Percentiles rank a stretch among this genome's conserved stretches.
These are phyloP conservation scores for Ia io DNA, from an alignment of 2,113 vertebrate species.

Conservation along the genomic window DNA sequence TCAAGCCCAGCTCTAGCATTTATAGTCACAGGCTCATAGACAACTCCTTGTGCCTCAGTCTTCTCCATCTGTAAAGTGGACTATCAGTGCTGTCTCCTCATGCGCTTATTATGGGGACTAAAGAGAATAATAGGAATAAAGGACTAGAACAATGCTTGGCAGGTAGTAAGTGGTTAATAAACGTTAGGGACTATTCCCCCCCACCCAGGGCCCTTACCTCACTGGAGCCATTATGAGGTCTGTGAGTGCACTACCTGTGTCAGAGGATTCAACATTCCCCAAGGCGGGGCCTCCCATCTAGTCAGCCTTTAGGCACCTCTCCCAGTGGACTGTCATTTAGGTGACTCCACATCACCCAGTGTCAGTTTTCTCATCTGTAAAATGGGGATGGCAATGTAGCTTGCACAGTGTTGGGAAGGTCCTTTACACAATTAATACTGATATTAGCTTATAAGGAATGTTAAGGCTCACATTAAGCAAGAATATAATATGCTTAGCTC, in stretches of 20 bases:
- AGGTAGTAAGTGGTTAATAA: not conserved
- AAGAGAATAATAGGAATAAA: not conserved
- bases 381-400: not conserved
- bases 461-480: not conserved
- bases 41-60: not conserved
- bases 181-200: rapidly evolving
- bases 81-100: not conserved
- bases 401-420: not conserved
- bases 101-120: not conserved
- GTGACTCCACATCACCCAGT: not conserved
- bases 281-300: rapidly evolving
- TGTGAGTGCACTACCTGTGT: rapidly evolving
- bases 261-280: rapidly evolving
- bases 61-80: not conserved
- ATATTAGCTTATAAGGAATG: not conserved
- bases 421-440: not conserved
- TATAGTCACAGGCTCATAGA: rapidly evolving
- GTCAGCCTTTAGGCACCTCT: not conserved
- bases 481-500: not conserved
- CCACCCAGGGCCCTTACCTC: not conserved
- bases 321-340: rapidly evolving
- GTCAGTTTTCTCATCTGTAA: not conserved
- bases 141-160: not conserved
- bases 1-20: not conserved
- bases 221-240: not conserved